Percentiles rank a stretch among this genome's conserved stretches.
Evolutionary conservation across 2,113 vertebrate species (phyloP).

Genomic region (Grus americana): DNA sequence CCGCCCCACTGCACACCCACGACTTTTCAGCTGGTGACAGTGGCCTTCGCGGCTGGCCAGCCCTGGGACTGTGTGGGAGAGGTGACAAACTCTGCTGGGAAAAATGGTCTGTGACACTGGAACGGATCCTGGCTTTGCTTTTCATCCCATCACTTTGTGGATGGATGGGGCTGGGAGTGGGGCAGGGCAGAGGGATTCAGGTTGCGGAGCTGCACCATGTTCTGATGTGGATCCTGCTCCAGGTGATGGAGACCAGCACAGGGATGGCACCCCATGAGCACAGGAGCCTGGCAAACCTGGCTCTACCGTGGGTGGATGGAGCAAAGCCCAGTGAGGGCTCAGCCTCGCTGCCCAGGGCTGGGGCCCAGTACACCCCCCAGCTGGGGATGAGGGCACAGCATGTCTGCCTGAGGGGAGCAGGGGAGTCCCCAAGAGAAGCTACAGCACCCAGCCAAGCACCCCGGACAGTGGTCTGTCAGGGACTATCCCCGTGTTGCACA

Average conservation of each 20-base stretch:
- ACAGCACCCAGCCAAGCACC: background rate
- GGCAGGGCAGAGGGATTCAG: background rate
- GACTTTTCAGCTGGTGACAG: background rate
- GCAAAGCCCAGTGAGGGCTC: background rate
- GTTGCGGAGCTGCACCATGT: background rate
- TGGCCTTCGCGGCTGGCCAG: background rate
- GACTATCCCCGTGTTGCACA: background rate
- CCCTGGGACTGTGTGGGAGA: background rate
- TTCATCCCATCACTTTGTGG: background rate
- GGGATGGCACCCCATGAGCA: background rate
- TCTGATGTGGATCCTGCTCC: fast-evolving
- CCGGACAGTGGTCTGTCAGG: background rate
- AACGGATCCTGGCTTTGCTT: background rate
- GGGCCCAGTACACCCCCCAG: too few species aligned
- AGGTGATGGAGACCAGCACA: background rate
- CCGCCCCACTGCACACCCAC: background rate
- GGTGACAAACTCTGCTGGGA: background rate
- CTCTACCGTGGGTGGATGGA: background rate
- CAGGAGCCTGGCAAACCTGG: background rate
- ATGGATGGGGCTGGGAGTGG: background rate
- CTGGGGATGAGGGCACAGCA: background rate
- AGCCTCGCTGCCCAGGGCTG: background rate
- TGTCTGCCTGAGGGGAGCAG: background rate
- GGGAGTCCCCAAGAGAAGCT: background rate
- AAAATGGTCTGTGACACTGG: background rate